Evolutionary conservation across 2,797 vertebrate species (phyloP), one percentile per base, ranked within the genome.

Genomic region (Melanotaenia pygmaea): DNA sequence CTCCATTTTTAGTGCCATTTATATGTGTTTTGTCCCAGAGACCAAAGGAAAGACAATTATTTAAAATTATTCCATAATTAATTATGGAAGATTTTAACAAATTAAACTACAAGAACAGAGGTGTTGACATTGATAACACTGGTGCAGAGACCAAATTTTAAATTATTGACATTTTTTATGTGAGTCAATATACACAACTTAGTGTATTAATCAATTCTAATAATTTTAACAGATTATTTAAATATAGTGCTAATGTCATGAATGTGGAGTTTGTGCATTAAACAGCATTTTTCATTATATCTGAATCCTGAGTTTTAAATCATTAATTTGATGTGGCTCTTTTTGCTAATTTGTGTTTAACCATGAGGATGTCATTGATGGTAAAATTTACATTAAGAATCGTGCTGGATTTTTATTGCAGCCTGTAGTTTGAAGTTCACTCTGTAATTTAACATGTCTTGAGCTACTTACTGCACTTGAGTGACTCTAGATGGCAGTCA

Each of bases 31-130:
- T 59, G 76, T 93, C 50, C 92, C 91, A 10, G 93, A 92, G 72
- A 93, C 91, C 22, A 94, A 92, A 88, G 91, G 89, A 30, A 93
- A 92, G 71, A 88, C 89, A 1, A 81, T 86, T n/a, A n/a, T n/a
- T n/a, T n/a, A n/a, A n/a, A n/a, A n/a, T n/a, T n/a, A n/a, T n/a
- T n/a, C n/a, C n/a, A n/a, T n/a, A n/a, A n/a, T n/a, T n/a, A 77
- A 92, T 93, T 16, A 88, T 63, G 72, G 81, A 89, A 35, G 90
- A 90, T 63, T 94, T 94, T 53, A 79, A 86, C 79, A 90, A 89
- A 74, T 65, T 93, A 5, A 93, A 93, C 64, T 93, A 76, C 77
- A 93, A 88, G 72, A 88, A 78, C 34, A 77, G 16, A 37, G 8
- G 0, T 4, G 37, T 0, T 5, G 75, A 84, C 3, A 34, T 5